These are phyloP conservation scores for Sebastolobus altivelis DNA, from an alignment of 2,797 vertebrate species.

Conservation along the genomic window DNA sequence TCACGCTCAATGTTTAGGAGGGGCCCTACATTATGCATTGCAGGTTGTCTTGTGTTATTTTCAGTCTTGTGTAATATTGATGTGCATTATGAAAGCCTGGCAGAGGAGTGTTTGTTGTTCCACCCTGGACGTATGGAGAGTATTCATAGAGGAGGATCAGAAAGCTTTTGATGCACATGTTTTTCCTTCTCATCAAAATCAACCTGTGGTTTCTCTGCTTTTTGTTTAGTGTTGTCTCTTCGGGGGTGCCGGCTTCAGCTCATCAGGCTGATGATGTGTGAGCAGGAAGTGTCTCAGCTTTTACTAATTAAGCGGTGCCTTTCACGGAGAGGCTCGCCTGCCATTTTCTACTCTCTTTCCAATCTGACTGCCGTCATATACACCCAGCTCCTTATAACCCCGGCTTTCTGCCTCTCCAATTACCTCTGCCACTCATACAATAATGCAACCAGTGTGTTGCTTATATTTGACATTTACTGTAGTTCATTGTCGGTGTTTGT, in stretches of 20 bases:
- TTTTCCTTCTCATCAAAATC: constrained; percentile 39
- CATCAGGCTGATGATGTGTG: constrained; percentile 53
- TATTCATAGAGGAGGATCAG: constrained; percentile 17
- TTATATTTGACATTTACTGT: constrained; percentile 17
- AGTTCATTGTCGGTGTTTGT: constrained; percentile 19
- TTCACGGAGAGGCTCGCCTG: constrained; percentile 18
- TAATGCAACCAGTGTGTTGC: background rate
- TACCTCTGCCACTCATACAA: constrained; percentile 4
- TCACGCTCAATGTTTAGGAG: constrained; percentile 28
- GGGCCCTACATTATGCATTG: constrained; percentile 43
- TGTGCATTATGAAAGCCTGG: constrained; percentile 40
- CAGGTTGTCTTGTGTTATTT: constrained; percentile 49
- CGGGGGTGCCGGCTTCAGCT: constrained; percentile 13
- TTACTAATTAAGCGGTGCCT: constrained; percentile 39
- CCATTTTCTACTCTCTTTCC: constrained; percentile 25
- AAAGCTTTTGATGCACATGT: constrained; percentile 27
- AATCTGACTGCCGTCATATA: background rate
- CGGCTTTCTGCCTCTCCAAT: constrained; percentile 8
- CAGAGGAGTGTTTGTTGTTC: constrained; percentile 39
- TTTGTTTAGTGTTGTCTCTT: constrained; percentile 30
- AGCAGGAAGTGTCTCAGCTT: constrained; percentile 44
- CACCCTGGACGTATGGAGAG: constrained; percentile 19
- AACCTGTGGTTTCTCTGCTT: constrained; percentile 27
- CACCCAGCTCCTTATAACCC: constrained; percentile 9
- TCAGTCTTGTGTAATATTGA: constrained; percentile 54